These are phyloP conservation scores for Brachionus rotundiformis DNA, from an alignment of 1,140 invertebrate species.

Conservation along the genomic window DNA sequence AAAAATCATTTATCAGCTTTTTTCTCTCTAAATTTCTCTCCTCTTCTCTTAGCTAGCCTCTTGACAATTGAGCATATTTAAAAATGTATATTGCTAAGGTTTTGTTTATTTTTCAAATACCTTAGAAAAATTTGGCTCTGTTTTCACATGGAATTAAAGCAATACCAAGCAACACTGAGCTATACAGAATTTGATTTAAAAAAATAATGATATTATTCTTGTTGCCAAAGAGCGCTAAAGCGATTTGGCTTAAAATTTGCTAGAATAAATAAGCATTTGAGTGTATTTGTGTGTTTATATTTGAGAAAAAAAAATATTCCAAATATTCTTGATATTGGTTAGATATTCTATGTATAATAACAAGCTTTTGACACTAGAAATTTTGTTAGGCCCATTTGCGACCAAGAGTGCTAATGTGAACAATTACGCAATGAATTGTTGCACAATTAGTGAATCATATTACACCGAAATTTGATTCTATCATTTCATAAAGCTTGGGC, in stretches of 20 bases:
- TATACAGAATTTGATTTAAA: not conserved
- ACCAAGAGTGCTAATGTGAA: slow-evolving; percentile 19
- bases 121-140: not conserved
- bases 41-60: not conserved
- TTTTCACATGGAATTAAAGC: slow-evolving; percentile 43
- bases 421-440: not conserved
- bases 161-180: slow-evolving; percentile 11
- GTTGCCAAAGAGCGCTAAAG: slow-evolving; percentile 3
- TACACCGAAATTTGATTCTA: not conserved
- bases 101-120: slow-evolving; percentile 6
- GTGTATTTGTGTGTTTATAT: not conserved
- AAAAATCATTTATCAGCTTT: not conserved
- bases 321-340: not conserved
- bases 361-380: slow-evolving; percentile 17
- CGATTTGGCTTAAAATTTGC: slow-evolving; percentile 18
- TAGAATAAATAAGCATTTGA: slow-evolving; percentile 35
- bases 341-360: not conserved
- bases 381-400: not conserved
- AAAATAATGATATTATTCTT: slow-evolving; percentile 11
- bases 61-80: not conserved
- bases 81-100: slow-evolving; percentile 25
- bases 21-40: too few relatives aligned
- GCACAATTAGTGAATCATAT: not conserved
- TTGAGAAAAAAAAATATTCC: not conserved
- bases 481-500: not conserved